A percentile compares a stretch with the other conserved stretches of the same genome.
Evolutionary conservation across 2,888 invertebrate genomes (phyloP).

Genomic region (Nasonia oneida): DNA sequence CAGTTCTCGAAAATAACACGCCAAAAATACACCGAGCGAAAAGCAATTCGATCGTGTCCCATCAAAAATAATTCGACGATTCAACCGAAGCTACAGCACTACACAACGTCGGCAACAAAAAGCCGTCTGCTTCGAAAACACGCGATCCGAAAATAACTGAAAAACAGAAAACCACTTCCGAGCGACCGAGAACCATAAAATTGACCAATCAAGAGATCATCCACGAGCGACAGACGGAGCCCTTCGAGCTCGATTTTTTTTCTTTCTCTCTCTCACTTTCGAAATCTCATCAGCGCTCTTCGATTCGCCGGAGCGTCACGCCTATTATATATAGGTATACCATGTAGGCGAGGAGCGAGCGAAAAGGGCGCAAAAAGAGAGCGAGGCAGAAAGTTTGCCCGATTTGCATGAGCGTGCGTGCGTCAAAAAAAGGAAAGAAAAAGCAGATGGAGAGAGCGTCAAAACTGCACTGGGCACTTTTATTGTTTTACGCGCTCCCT

Average conservation of each 20-base stretch:
- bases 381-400: constrained; percentile 1
- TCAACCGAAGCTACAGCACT: not conserved
- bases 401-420: constrained; percentile 1
- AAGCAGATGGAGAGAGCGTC: not conserved
- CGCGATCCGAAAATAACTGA: not conserved
- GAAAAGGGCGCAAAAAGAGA: not conserved
- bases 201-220: constrained; percentile 42
- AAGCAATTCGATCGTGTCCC: not conserved
- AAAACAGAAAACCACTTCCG: constrained; percentile 11
- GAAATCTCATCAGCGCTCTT: constrained; percentile 49
- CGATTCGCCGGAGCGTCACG: constrained; percentile 30
- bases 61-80: not conserved
- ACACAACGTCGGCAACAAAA: not conserved
- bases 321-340: not conserved
- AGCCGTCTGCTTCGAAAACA: not conserved
- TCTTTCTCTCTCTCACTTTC: not conserved
- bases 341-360: not conserved
- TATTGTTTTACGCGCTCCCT: not conserved
- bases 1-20: not conserved
- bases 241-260: not conserved
- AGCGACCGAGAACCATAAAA: constrained; percentile 20
- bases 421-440: not conserved
- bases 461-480: not conserved
- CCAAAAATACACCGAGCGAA: not conserved
- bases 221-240: not conserved